These are phyloP conservation scores for Tanypteryx hageni DNA, from an alignment of 2,888 invertebrate genomes.

Conservation along the genomic window DNA sequence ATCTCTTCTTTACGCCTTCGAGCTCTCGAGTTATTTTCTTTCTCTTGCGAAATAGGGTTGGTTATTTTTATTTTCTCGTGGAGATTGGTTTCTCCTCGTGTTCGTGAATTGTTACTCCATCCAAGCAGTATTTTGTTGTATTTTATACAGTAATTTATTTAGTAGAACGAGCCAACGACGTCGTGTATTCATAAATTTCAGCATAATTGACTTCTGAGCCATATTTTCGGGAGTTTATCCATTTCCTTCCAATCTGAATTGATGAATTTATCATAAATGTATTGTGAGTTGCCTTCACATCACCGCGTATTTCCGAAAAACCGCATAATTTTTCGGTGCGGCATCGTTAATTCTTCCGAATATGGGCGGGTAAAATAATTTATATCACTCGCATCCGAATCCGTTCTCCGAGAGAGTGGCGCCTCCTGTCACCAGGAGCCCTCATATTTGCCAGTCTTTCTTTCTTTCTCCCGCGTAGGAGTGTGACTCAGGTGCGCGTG, in stretches of 20 bases:
- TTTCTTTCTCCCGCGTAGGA: neutral
- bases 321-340: neutral
- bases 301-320: neutral
- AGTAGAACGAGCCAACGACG: no score
- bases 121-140: no score
- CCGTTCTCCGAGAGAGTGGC: neutral
- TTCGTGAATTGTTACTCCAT: no score
- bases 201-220: no score
- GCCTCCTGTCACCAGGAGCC: neutral
- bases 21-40: no score
- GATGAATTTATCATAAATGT: neutral
- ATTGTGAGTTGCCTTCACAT: neutral
- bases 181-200: no score
- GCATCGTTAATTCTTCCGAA: neutral
- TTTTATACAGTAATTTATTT: no score
- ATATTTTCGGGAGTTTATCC: no score
- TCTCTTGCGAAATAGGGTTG: no score
- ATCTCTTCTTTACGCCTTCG: no score
- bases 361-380: neutral
- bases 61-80: no score
- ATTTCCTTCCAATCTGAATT: neutral
- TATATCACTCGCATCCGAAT: neutral
- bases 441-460: slow-evolving; percentile 22
- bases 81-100: no score
- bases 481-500: slow-evolving; percentile 59